Evolutionary conservation across 2,113 vertebrate genomes (phyloP).

Genomic region (Pontoporia blainvillei): DNA sequence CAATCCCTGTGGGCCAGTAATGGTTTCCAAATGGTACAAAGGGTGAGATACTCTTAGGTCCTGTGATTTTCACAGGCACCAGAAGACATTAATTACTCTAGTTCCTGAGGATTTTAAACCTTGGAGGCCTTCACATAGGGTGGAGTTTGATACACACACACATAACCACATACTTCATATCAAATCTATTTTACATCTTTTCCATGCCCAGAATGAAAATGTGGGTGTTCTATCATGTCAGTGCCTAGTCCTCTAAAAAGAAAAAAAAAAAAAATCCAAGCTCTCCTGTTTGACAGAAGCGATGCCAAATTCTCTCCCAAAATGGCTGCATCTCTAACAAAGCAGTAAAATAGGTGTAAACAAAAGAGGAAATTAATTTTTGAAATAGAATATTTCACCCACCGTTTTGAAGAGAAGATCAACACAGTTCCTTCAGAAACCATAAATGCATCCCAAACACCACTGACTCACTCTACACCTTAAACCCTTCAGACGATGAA

Average conservation of each 20-base stretch:
- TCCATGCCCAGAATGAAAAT: constrained; percentile 44
- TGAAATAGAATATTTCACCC: neutral
- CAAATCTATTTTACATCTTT: constrained; percentile 35
- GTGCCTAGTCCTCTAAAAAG: neutral
- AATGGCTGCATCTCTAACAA: constrained; percentile 3
- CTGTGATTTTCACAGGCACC: neutral
- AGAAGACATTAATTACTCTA: constrained; percentile 5
- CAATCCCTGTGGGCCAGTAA: neutral
- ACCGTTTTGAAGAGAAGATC: constrained; percentile 3
- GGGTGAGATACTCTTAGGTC: neutral
- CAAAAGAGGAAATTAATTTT: neutral
- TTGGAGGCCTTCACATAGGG: neutral
- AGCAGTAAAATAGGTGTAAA: neutral
- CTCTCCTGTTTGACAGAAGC: neutral
- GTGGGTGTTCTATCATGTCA: neutral
- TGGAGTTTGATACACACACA: constrained; percentile 10
- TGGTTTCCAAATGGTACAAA: constrained; percentile 50
- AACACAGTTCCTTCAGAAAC: neutral
- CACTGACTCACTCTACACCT: neutral
- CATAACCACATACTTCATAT: neutral
- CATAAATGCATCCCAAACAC: neutral
- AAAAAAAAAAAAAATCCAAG: neutral
- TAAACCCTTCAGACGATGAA: neutral
- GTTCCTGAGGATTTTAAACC: constrained; percentile 12
- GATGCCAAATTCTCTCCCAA: constrained; percentile 17